Base-by-base conservation (phyloP, 1,140 invertebrate species). In the Drosophila yakuba region DNA sequence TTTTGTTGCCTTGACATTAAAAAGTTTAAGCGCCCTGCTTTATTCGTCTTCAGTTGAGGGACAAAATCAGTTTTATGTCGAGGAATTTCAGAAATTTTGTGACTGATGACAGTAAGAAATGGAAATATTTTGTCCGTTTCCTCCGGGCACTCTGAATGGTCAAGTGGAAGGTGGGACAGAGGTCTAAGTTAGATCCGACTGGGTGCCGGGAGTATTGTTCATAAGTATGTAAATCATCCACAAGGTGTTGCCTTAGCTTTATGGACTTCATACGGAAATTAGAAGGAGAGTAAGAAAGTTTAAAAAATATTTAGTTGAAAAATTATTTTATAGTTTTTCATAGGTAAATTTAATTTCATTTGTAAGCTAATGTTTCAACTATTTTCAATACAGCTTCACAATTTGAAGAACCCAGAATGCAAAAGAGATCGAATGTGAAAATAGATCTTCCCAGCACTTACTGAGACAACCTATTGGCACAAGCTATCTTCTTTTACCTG, bases 21-120 rank as follows among this genome's bases (percentile, higher is more conserved):
- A 81, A 86, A 86, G 61, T 86, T 85, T 62, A 79, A 88, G 83
- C 79, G 72, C 74, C 78, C 72, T 78, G 68, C 64, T 64, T 67
- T 60, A 57, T 64, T 77, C 78, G 25, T 52, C 41, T 36, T 58
- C 61, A 38, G 28, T 47, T 54, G 47, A 58, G 68, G 50, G 80
- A 75, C 66, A 72, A 88, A 88, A 88, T 83, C 85, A 83, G 83
- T 82, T 86, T 86, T 88, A 83, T 86, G 83, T 72, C 56, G 61
- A 48, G 78, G 48, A 88, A 86, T 86, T 86, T 78, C 62, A 81
- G 69, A 66, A 78, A 86, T 82, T 86, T 69, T 79, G 78, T 88
- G 75, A 88, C 69, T 81, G 82, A 86, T 86, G 78, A 64, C 59
- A 43, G 44, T 52, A 41, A 48, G 71, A 48, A 52, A 69, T 54